Base-by-base conservation (phyloP, 2,888 invertebrate species). In the Drepana falcataria region DNA sequence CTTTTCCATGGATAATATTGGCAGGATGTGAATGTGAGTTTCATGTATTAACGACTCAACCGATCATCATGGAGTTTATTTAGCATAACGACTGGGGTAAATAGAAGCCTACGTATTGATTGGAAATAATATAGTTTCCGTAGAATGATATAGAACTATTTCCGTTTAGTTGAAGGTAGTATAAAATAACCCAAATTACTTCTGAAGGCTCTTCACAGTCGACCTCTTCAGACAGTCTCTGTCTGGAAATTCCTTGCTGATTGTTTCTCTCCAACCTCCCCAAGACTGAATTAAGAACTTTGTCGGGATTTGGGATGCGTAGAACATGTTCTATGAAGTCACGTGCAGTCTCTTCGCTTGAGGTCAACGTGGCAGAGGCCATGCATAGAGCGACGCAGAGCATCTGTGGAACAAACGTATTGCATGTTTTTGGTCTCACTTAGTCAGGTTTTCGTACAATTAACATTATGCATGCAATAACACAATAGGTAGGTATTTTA, bases 211-310 rank as follows among this genome's bases (percentile, higher is more conserved):
- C 80, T 0, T 82, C 77, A 60, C 83, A 86, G 37, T 85, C 80
- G 0, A 59, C 60, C 1, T 79, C 76, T 1, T 77, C 73, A 1
- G 59, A 48, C 2, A 64, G 55, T 2, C 69, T 66, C 40, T 75
- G 74, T 7, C 68, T 67, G 3, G 66, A 63, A 35, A 75, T 52
- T 2, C 55, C 73, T 34, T 73, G 70, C 44, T 80, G 79, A 3
- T 77, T 66, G 55, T 75, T 82, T 48, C 74, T 72, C 58, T 89
- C 81, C 47, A 90, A 64, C 35, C 79, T 70, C 1, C 80, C 83
- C 0, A 88, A 72, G 0, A 88, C 88, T 0, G 87, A 79, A 63
- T 87, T 88, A 3, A 88, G 70, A 2, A 87, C 79, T 56, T 77
- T 83, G n/a, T 88, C 81, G 0, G 86, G 73, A 53, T 86, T 80